Evolutionary conservation across 2,113 vertebrate species (phyloP).

Genomic region (Bostrychus sinensis): DNA sequence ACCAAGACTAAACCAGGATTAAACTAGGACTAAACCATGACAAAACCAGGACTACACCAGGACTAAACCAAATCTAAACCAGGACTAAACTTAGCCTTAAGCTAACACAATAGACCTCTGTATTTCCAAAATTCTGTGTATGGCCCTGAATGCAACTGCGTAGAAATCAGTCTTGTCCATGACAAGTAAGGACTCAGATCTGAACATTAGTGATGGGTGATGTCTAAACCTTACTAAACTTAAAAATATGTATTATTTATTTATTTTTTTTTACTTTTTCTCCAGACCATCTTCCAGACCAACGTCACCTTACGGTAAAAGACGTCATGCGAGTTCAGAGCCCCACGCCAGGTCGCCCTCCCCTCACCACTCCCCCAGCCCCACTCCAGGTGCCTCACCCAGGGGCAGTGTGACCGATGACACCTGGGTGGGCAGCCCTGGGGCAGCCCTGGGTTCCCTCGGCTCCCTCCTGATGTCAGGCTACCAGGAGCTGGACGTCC

Average conservation of each 20-base stretch:
- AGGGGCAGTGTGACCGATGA: slow-evolving; percentile 92
- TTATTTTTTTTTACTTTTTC: slow-evolving; percentile 49
- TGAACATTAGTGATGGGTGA: too few species aligned
- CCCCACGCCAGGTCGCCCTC: slow-evolving; percentile 85
- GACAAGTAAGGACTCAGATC: too few species aligned
- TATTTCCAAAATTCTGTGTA: too few species aligned
- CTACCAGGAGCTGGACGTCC: slow-evolving; percentile 88
- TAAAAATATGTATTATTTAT: neutral
- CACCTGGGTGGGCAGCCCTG: slow-evolving; percentile 83
- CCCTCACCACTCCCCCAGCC: slow-evolving; percentile 89
- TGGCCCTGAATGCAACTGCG: too few species aligned
- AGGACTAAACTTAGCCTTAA: too few species aligned
- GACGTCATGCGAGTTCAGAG: slow-evolving; percentile 90
- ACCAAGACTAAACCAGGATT: too few species aligned
- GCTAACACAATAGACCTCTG: too few species aligned
- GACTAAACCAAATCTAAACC: too few species aligned
- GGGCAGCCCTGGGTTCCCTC: slow-evolving; percentile 75
- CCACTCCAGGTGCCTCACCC: slow-evolving; percentile 89
- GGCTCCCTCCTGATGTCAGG: slow-evolving; percentile 80
- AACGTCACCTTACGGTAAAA: slow-evolving; percentile 92
- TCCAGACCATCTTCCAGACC: slow-evolving; percentile 90
- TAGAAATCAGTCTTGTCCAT: too few species aligned
- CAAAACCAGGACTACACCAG: too few species aligned
- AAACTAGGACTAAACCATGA: too few species aligned
- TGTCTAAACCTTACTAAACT: too few species aligned